Base-by-base conservation (phyloP, 1,140 invertebrate genomes). In the Brachionus calyciflorus region DNA sequence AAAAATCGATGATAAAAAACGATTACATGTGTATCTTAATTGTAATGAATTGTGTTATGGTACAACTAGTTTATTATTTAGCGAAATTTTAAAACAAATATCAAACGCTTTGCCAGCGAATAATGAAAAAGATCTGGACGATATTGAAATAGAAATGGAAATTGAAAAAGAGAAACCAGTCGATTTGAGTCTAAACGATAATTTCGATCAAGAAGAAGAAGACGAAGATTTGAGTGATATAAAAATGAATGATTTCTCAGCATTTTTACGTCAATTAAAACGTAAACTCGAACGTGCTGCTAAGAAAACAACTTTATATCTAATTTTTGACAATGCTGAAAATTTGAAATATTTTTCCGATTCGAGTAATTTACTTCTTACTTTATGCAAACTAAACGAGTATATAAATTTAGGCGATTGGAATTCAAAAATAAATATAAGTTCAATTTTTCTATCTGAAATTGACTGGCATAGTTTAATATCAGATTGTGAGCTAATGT, bases 391-490 rank as follows among this genome's bases (percentile, higher is more conserved):
- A 26, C 19, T 73, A 37, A 30, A 73, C 40, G 69, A 73, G 21
- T 51, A 49, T 19, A 49, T 73, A 12, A 55, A 49, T 24, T 19
- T 49, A 21, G 69, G 69, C n/a, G 69, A 73, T 14, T n/a, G 12
- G 19, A 33, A 24, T 33, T 28, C 69, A 9, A 46, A 24, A 44
- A 41, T 51, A 28, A 51, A 26, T n/a, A 55, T 51, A 24, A 51
- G 46, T 33, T 40, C 30, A 5, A 53, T 73, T 51, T 73, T 73
- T 73, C 12, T 73, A 9, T 51, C 46, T 10, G 69, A 73, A 26
- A 73, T 73, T 10, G 69, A 73, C 14, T 73, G 69, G 69, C 69
- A 73, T 17, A 73, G 69, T 73, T 55, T 73, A 9, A 51, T 49
- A 26, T 73, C 69, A 10, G 69, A 73, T 28, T 73, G 69, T 49